Evolutionary conservation across 2,888 invertebrate species (phyloP).

Genomic region (Erebia aethiops): DNA sequence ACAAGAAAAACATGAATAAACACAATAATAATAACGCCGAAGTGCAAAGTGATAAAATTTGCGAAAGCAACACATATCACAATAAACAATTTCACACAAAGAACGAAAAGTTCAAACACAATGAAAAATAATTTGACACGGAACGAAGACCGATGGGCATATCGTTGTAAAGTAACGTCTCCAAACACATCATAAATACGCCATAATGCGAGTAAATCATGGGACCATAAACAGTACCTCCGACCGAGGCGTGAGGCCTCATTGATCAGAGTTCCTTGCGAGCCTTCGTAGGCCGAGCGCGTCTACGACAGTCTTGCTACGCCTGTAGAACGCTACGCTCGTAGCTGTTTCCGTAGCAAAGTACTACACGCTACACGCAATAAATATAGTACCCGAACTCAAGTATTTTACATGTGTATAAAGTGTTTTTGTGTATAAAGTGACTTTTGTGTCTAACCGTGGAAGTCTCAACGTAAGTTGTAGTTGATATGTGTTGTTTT

Average conservation of each 20-base stretch:
- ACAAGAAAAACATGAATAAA: too few species aligned
- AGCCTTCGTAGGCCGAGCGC: constrained; percentile 48
- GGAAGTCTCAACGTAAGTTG: constrained; percentile 29
- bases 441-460: constrained; percentile 29
- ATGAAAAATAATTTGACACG: constrained; percentile 4
- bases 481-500: constrained; percentile 18
- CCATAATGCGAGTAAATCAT: constrained; percentile 41
- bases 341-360: constrained; percentile 50
- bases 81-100: not conserved
- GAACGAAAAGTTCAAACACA: not conserved
- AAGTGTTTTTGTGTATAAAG: constrained; percentile 39
- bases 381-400: constrained; percentile 20
- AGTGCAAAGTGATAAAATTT: too few species aligned
- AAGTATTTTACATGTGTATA: constrained; percentile 40
- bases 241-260: constrained; percentile 46
- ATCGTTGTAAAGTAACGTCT: not conserved
- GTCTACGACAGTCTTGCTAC: constrained; percentile 60
- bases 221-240: constrained; percentile 43
- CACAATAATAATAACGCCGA: too few species aligned
- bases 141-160: constrained; percentile 4
- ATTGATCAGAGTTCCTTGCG: constrained; percentile 53
- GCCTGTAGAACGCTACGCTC: constrained; percentile 66
- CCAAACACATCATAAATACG: constrained; percentile 30
- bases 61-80: not conserved
- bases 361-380: constrained; percentile 41